Evolutionary conservation across 1,140 invertebrate genomes (phyloP).

Genomic region (Drosophila persimilis): DNA sequence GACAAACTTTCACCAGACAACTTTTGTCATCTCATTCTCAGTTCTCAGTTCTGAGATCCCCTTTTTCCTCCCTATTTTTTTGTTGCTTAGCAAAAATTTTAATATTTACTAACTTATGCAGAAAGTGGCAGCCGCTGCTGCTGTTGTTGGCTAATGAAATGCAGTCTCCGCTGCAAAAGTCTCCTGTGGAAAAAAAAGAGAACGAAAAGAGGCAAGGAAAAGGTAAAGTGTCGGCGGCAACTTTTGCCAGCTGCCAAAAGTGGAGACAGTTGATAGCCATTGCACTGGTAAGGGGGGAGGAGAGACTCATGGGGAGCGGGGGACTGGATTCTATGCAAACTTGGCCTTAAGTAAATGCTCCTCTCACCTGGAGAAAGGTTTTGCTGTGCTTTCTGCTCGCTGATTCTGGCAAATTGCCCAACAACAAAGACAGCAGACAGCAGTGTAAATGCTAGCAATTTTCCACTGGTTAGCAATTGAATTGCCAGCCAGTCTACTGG

Average conservation of each 20-base stretch:
- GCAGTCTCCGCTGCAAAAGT: slow-evolving; percentile 47
- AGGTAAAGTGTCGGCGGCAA: slow-evolving; percentile 52
- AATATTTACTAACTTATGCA: slow-evolving; percentile 78
- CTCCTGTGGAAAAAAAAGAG: neutral
- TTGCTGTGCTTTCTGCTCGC: slow-evolving; percentile 8
- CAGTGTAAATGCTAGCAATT: slow-evolving; percentile 32
- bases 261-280: slow-evolving; percentile 72
- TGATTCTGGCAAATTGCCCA: slow-evolving; percentile 60
- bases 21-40: slow-evolving; percentile 73
- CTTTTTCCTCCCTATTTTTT: neutral
- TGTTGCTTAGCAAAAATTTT: slow-evolving; percentile 63
- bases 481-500: slow-evolving; percentile 49
- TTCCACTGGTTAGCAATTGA: slow-evolving; percentile 69
- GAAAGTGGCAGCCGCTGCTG: slow-evolving; percentile 65
- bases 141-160: slow-evolving; percentile 72
- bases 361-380: slow-evolving; percentile 20
- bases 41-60: slow-evolving; percentile 40
- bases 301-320: neutral
- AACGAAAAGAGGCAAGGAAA: slow-evolving; percentile 14
- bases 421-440: slow-evolving; percentile 33
- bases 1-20: slow-evolving; percentile 71
- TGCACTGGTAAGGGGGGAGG: neutral
- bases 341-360: slow-evolving; percentile 68
- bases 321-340: slow-evolving; percentile 29
- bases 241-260: slow-evolving; percentile 76